Base-by-base conservation (phyloP, 1,140 invertebrate genomes). In the Archegozetes longisetosus region DNA sequence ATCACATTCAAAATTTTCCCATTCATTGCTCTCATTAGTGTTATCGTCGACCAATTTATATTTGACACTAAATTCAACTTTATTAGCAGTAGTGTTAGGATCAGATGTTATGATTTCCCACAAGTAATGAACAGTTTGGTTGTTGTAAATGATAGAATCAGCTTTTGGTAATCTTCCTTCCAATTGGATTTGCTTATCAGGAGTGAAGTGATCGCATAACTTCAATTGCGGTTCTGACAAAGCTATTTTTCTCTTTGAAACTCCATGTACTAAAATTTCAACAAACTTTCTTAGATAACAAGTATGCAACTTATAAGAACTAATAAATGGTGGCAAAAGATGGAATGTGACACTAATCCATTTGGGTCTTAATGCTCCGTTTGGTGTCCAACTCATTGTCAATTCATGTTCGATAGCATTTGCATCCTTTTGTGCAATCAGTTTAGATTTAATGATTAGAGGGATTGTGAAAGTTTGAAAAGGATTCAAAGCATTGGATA, bases 261-360 rank as follows among this genome's bases (percentile, higher is more conserved):
- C 74, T 12, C 83, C 84, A 60, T 80, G 81, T 4, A 91, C 77
- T 13, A 61, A 62, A 3, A 75, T 58, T 63, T 75, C 70, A 24
- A 70, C 57, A 56, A 67, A 71, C 62, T 73, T 72, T 57, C 70
- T 70, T 47, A 80, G 79, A 61, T 84, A 81, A 9, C 84, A 84
- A 0, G 89, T 90, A 58, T 88, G 82, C 2, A 94, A 74, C 61
- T 84, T 82, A 75, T 86, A 84, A 9, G 77, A 78, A 0, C 84
- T 80, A 64, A 80, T 79, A 67, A 94, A 81, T 1, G 88, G 88
- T 6, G 86, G 81, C 1, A 82, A 78, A 72, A 94, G 91, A 66
- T 83, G 80, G 1, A 94, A 22, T 20, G 6, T 4, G 50, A 26
- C 24, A 12, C 14, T 13, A 25, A 13, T 29, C n/a, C 3, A 52